Percentiles rank a stretch among this genome's conserved stretches.
phyloP scores from a whole-genome alignment of 53 echinoderm and acorn worm genomes.

The Zoroaster sp. region DNA sequence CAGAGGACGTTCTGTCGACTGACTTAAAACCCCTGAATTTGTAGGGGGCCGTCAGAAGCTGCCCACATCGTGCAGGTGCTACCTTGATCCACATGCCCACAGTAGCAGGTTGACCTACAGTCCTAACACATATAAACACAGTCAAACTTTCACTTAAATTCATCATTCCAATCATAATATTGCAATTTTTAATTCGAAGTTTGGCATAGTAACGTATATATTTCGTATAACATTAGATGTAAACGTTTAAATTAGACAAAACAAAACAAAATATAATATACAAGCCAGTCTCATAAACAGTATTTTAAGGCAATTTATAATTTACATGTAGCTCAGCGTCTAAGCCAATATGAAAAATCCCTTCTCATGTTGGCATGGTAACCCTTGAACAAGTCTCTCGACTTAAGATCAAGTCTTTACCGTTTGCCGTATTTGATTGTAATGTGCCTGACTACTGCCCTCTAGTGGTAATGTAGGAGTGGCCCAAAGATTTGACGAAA shows the following conservation, averaged over 20 bases:
- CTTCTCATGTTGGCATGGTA: background rate
- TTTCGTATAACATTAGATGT: background rate
- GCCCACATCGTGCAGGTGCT: background rate
- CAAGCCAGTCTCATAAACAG: background rate
- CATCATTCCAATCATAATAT: constrained; percentile 15
- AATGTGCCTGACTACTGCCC: too few relatives aligned
- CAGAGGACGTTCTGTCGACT: too few relatives aligned
- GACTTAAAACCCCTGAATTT: too few relatives aligned
- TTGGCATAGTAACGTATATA: constrained; percentile 18
- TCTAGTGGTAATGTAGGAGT: too few relatives aligned
- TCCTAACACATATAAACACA: background rate
- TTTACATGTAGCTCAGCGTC: background rate
- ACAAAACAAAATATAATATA: background rate
- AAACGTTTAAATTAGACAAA: constrained; percentile 26
- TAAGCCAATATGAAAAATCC: background rate
- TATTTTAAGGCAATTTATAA: background rate
- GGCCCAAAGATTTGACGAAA: too few relatives aligned
- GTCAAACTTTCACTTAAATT: background rate
- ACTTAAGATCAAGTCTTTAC: too few relatives aligned
- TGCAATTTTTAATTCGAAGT: constrained; percentile 15
- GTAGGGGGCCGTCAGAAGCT: too few relatives aligned
- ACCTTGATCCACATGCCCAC: too few relatives aligned
- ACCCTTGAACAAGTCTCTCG: background rate
- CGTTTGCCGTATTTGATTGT: too few relatives aligned
- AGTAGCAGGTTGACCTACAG: background rate